A percentile compares a stretch with the other conserved stretches of the same genome.
These are phyloP conservation scores for Lathamus discolor DNA, from an alignment of 2,113 vertebrate genomes.

Conservation along the genomic window DNA sequence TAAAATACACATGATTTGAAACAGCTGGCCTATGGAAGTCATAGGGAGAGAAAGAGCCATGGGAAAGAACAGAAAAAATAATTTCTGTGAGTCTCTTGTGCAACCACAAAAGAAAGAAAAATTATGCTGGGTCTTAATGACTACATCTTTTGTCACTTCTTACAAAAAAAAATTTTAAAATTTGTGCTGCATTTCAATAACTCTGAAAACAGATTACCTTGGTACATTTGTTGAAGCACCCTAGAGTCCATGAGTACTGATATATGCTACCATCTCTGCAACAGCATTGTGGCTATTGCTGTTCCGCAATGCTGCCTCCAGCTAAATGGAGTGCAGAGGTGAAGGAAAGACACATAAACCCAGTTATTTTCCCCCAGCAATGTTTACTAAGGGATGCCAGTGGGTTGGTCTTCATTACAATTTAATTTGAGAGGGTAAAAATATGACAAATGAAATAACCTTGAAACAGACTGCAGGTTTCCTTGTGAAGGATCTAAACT, in stretches of 20 bases:
- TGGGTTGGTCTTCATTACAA: background rate
- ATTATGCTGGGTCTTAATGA: constrained; percentile 6
- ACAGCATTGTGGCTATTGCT: background rate
- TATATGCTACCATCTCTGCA: background rate
- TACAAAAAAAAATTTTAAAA: constrained; percentile 13
- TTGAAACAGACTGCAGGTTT: background rate
- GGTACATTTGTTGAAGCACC: background rate
- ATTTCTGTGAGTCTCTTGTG: background rate
- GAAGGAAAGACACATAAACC: background rate
- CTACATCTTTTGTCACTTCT: constrained; percentile 12
- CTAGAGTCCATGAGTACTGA: background rate
- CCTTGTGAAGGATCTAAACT: background rate
- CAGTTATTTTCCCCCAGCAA: background rate
- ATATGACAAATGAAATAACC: background rate
- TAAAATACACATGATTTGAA: background rate
- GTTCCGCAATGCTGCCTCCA: background rate
- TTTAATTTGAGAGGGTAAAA: background rate
- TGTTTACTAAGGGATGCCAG: background rate
- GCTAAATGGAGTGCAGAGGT: background rate
- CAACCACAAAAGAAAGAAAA: constrained; percentile 31
- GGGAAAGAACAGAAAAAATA: background rate
- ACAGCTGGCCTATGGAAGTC: background rate
- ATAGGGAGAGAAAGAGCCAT: background rate
- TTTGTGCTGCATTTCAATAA: constrained; percentile 46
- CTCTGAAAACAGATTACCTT: constrained; percentile 45